Evolutionary conservation across 2,888 invertebrate genomes (phyloP).

Genomic region (Syrista parreyssii): DNA sequence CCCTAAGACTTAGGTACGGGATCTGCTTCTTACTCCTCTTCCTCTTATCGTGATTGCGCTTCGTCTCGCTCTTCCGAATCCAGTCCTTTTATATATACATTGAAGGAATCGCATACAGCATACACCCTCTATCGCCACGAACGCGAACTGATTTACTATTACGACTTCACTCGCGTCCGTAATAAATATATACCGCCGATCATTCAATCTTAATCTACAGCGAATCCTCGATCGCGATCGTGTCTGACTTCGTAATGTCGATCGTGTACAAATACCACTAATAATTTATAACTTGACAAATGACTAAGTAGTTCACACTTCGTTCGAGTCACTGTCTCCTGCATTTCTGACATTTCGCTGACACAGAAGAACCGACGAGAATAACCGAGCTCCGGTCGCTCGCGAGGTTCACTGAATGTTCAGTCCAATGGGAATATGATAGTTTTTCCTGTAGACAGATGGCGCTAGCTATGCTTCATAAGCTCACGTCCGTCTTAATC

Average conservation of each 20-base stretch:
- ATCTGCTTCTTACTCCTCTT: background rate
- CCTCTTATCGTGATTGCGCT: background rate
- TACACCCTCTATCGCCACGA: background rate
- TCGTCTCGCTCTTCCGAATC: background rate
- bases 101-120: background rate
- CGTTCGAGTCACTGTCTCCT: background rate
- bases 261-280: background rate
- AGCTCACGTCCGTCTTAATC: background rate
- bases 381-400: background rate
- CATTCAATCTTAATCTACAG: background rate
- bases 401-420: background rate
- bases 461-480: background rate
- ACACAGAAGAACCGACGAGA: background rate
- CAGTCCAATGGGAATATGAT: background rate
- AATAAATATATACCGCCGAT: background rate
- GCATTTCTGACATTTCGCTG: background rate
- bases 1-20: conserved; percentile 39
- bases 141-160: background rate
- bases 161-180: background rate
- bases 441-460: background rate
- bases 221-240: background rate
- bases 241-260: background rate
- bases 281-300: background rate
- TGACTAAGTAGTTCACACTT: background rate
- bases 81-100: background rate